These are phyloP conservation scores for Drosophila virilis DNA, from an alignment of 1,140 invertebrate species.

Conservation along the genomic window DNA sequence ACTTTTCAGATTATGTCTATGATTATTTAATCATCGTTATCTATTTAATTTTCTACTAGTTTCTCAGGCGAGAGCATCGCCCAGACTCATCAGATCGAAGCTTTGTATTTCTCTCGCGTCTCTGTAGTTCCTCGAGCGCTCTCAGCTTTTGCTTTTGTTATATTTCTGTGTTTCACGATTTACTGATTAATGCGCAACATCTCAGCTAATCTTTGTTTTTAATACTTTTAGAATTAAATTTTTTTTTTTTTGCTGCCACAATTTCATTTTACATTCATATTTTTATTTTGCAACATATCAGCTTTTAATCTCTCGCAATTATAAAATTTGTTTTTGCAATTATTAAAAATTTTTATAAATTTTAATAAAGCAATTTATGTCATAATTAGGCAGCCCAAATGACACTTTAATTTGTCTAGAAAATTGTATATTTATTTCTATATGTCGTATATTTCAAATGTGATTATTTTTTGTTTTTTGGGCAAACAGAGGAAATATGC, in stretches of 20 bases:
- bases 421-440: background rate
- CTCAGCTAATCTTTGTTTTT: background rate
- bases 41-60: background rate
- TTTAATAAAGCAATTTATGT: conserved; percentile 3
- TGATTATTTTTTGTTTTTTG: background rate
- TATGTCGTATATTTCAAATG: background rate
- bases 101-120: background rate
- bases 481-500: too few species aligned
- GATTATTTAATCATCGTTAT: conserved; percentile 10
- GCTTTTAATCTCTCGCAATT: background rate
- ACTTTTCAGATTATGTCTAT: conserved; percentile 12
- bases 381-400: background rate
- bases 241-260: background rate
- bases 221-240: background rate
- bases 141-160: background rate
- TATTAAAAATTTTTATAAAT: conserved; percentile 6
- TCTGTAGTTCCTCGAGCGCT: background rate
- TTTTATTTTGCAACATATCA: background rate
- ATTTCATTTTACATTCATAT: background rate
- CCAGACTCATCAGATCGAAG: background rate
- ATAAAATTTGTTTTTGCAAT: conserved; percentile 6
- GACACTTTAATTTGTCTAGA: background rate
- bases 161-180: background rate
- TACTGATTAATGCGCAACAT: background rate
- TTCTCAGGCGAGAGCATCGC: background rate